Percentiles rank a stretch among this genome's conserved stretches.
Evolutionary conservation across 2,888 invertebrate species (phyloP).

Genomic region (Odontocolon sp.): DNA sequence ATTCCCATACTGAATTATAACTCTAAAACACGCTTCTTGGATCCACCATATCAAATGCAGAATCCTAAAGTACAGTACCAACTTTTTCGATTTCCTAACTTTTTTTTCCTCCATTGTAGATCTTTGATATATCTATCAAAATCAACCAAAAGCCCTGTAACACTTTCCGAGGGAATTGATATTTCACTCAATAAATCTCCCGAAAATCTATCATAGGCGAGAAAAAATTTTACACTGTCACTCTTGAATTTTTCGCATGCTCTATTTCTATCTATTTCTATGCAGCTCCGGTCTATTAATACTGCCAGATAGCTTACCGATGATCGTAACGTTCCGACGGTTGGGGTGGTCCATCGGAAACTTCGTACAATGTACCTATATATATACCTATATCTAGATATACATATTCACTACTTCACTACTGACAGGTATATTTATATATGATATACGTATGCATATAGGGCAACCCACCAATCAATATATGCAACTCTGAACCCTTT

Average conservation of each 20-base stretch:
- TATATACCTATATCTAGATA: not conserved
- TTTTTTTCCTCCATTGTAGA: too few relatives aligned
- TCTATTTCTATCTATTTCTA: not conserved
- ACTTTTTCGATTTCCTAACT: too few relatives aligned
- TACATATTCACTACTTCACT: too few relatives aligned
- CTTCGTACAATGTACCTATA: slow-evolving; percentile 1
- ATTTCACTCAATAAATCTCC: too few relatives aligned
- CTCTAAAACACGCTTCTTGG: too few relatives aligned
- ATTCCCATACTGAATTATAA: too few relatives aligned
- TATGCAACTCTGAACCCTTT: slow-evolving; percentile 52
- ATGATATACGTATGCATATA: slow-evolving; percentile 11
- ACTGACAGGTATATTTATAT: too few relatives aligned
- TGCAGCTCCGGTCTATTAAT: slow-evolving; percentile 28
- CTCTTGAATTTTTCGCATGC: slow-evolving; percentile 12
- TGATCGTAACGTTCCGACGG: slow-evolving; percentile 59
- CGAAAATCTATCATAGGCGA: not conserved
- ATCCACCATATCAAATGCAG: too few relatives aligned
- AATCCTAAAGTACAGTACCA: too few relatives aligned
- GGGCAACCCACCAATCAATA: slow-evolving; percentile 71
- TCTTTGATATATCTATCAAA: too few relatives aligned
- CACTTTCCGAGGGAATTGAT: too few relatives aligned
- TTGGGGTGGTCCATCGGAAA: slow-evolving; percentile 31
- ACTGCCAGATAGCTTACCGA: slow-evolving; percentile 54
- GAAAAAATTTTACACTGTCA: not conserved
- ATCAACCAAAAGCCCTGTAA: too few relatives aligned